These are phyloP conservation scores for Neopipo cinnamomea DNA, from an alignment of 2,113 vertebrate species.

Conservation along the genomic window DNA sequence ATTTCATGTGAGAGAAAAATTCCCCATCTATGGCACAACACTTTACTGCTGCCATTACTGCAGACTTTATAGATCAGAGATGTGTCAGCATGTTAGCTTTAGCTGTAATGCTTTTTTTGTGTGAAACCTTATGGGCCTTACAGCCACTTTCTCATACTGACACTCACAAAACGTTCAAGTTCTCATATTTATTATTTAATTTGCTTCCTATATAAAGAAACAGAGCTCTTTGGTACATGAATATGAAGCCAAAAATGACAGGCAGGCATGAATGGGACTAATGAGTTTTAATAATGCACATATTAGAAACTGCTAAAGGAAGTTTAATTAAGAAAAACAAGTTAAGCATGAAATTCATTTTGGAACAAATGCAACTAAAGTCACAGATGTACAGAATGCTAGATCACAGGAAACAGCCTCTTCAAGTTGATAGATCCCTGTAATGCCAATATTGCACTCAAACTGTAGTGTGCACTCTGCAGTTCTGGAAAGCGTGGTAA, in stretches of 20 bases:
- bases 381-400: constrained; percentile 56
- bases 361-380: constrained; percentile 63
- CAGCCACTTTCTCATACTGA: constrained; percentile 70
- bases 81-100: constrained; percentile 75
- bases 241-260: constrained; percentile 63
- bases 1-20: constrained; percentile 68
- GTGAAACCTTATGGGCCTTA: constrained; percentile 77
- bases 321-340: constrained; percentile 81
- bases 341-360: constrained; percentile 78
- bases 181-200: constrained; percentile 77
- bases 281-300: constrained; percentile 76
- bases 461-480: constrained; percentile 6
- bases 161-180: constrained; percentile 70
- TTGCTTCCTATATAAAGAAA: constrained; percentile 64
- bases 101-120: constrained; percentile 72
- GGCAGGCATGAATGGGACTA: constrained; percentile 72
- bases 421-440: constrained; percentile 10
- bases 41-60: constrained; percentile 74
- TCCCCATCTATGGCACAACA: constrained; percentile 62
- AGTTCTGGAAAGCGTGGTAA: not conserved
- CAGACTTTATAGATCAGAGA: constrained; percentile 79
- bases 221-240: constrained; percentile 48
- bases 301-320: constrained; percentile 71
- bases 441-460: not conserved
- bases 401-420: constrained; percentile 51